Conservation (phyloP, 2,797 vertebrate species). For the Alauda arvensis region DNA sequence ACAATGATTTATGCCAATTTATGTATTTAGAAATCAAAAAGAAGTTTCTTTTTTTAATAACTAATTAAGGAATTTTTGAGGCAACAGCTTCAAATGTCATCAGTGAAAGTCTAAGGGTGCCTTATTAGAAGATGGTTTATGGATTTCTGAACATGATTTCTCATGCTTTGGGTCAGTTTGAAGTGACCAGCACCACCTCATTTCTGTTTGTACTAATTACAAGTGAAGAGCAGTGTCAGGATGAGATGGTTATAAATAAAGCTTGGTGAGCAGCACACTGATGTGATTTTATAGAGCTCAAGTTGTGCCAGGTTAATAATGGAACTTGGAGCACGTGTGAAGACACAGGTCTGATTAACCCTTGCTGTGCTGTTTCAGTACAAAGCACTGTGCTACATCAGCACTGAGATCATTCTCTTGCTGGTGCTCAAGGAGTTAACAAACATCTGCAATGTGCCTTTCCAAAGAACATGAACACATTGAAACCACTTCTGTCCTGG, state of each 20-base stretch:
- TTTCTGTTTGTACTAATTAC: conserved; percentile 37
- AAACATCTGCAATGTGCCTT: conserved; percentile 23
- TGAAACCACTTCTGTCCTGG: conserved; percentile 28
- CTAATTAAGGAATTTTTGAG: not conserved
- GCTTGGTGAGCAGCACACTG: not conserved
- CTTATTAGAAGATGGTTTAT: conserved; percentile 8
- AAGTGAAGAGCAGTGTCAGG: conserved; percentile 30
- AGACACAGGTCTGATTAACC: not conserved
- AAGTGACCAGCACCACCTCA: not conserved
- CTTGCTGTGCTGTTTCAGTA: not conserved
- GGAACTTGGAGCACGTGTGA: not conserved
- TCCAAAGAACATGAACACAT: conserved; percentile 18
- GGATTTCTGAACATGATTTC: conserved; percentile 7
- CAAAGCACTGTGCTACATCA: not conserved
- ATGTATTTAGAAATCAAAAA: not conserved
- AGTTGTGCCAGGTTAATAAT: conserved; percentile 15
- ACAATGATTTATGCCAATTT: not conserved
- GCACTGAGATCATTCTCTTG: not conserved
- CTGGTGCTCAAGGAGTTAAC: conserved; percentile 24
- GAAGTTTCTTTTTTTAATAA: not conserved
- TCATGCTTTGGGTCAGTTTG: conserved; percentile 7
- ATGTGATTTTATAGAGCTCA: not conserved
- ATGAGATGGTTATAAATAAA: conserved; percentile 35
- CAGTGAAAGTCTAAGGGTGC: not conserved
- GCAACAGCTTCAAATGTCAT: not conserved